These are phyloP conservation scores for Onthophagus taurus DNA, from an alignment of 1,140 invertebrate species.

Conservation along the genomic window DNA sequence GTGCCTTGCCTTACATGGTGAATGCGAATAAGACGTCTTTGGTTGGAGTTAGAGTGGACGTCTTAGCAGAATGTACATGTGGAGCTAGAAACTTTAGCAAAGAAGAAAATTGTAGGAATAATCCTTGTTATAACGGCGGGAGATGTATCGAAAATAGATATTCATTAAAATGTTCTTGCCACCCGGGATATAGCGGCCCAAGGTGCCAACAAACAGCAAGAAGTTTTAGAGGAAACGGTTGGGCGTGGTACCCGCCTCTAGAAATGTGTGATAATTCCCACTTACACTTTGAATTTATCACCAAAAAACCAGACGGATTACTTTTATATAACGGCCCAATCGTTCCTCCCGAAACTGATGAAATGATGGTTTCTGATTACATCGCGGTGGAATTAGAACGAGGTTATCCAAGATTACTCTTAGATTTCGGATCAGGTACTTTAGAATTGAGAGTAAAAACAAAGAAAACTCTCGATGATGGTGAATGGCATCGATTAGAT, in stretches of 20 bases:
- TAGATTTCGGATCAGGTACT: constrained; percentile 93
- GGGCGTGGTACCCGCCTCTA: constrained; percentile 92
- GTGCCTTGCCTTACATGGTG: constrained; percentile 83
- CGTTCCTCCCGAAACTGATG: constrained; percentile 79
- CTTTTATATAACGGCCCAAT: constrained; percentile 95
- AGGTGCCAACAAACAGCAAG: constrained; percentile 92
- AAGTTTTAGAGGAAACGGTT: constrained; percentile 85
- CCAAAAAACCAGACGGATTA: constrained; percentile 80
- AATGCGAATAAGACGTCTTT: constrained; percentile 94
- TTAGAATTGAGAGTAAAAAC: constrained; percentile 82
- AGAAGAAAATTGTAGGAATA: constrained; percentile 78
- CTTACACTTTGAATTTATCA: constrained; percentile 91
- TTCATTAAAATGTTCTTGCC: constrained; percentile 82
- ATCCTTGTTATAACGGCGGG: constrained; percentile 90
- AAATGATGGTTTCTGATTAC: constrained; percentile 85
- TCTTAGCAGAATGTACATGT: constrained; percentile 84
- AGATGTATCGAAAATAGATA: constrained; percentile 82
- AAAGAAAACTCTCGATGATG: constrained; percentile 78
- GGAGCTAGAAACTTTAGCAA: constrained; percentile 84
- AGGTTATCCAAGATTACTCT: constrained; percentile 79
- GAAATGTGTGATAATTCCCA: constrained; percentile 94
- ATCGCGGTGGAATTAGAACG: constrained; percentile 86
- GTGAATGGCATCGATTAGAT: constrained; percentile 93
- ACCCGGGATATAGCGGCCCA: constrained; percentile 83
- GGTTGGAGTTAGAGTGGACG: constrained; percentile 83